phyloP scores from a whole-genome alignment of 2,113 vertebrate genomes.

The Cephalopterus ornatus region DNA sequence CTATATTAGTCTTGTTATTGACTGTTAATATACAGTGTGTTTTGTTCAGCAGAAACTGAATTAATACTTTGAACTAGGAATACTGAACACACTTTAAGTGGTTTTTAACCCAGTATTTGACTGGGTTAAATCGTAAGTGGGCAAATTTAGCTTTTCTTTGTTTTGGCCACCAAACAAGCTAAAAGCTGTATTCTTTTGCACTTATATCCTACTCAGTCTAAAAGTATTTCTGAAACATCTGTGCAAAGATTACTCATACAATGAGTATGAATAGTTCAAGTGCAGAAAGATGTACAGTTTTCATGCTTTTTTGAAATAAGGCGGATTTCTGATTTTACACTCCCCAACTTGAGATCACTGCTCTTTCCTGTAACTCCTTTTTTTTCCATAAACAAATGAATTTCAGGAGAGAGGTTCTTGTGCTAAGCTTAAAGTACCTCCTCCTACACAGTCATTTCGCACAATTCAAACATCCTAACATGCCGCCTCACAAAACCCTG shows the following conservation, averaged over 20 bases:
- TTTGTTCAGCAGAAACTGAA: not conserved
- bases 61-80: not conserved
- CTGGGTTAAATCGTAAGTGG: not conserved
- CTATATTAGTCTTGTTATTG: not conserved
- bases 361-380: not conserved
- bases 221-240: slow-evolving; percentile 58
- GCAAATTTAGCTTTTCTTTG: not conserved
- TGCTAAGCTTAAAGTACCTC: not conserved
- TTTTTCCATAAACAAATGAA: not conserved
- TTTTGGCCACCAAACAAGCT: slow-evolving; percentile 8
- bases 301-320: slow-evolving; percentile 29
- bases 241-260: slow-evolving; percentile 51
- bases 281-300: slow-evolving; percentile 23
- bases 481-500: not conserved
- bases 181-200: not conserved
- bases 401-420: not conserved
- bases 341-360: not conserved
- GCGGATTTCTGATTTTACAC: slow-evolving; percentile 6
- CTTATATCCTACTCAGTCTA: slow-evolving; percentile 6
- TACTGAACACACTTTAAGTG: not conserved
- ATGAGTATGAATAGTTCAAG: slow-evolving; percentile 23
- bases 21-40: not conserved
- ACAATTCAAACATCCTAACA: not conserved
- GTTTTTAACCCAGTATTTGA: not conserved
- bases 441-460: not conserved